Conservation (phyloP, 2,888 invertebrate genomes). For the Ochropleura plecta region DNA sequence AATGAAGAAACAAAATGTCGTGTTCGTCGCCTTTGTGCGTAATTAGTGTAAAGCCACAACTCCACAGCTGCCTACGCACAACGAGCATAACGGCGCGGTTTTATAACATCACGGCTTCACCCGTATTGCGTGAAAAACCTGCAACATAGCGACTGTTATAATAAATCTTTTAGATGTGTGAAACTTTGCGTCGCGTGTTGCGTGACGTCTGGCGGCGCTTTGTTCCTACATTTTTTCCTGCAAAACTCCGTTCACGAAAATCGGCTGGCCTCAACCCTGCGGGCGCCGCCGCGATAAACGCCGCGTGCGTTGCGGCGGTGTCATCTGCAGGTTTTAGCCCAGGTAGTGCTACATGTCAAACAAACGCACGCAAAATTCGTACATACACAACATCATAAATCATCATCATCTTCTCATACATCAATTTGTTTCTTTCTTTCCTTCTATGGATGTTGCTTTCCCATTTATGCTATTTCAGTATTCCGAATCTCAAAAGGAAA, state of each 20-base stretch:
- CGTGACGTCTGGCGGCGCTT: neutral
- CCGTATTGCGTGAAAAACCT: conserved; percentile 19
- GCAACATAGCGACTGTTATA: conserved; percentile 1
- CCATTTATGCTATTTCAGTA: too few relatives aligned
- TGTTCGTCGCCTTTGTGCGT: conserved; percentile 20
- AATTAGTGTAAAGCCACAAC: conserved; percentile 46
- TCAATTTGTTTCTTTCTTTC: neutral
- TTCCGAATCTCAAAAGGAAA: too few relatives aligned
- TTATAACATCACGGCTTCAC: conserved; percentile 26
- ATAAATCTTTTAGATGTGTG: conserved; percentile 17
- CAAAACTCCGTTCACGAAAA: neutral
- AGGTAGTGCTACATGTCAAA: neutral
- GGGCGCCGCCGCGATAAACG: neutral
- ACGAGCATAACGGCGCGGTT: conserved; percentile 21
- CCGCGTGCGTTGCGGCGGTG: neutral
- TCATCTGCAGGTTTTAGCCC: neutral
- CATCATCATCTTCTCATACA: neutral
- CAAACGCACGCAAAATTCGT: neutral
- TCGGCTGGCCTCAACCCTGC: neutral
- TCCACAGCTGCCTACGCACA: conserved; percentile 29
- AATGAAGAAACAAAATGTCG: conserved; percentile 37
- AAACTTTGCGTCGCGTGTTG: neutral
- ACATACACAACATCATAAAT: too few relatives aligned
- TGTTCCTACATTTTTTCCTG: neutral
- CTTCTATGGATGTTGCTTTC: too few relatives aligned